phyloP scores from a whole-genome alignment of 2,888 invertebrate genomes.

The Amaurobius ferox region DNA sequence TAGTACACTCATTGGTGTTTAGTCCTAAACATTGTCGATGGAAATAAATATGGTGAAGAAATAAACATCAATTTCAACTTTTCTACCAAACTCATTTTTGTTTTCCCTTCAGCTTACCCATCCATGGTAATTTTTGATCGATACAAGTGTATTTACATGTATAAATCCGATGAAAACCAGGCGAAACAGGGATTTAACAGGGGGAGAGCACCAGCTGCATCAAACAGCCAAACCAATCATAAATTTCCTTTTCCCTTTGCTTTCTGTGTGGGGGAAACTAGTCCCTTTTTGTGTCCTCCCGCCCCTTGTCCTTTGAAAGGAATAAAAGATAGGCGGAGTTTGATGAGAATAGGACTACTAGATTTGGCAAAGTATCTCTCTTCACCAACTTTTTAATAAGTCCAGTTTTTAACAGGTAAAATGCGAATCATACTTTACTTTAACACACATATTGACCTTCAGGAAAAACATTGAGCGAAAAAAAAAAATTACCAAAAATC shows the following conservation, averaged over 20 bases:
- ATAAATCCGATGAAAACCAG: neutral
- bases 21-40: no score
- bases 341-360: neutral
- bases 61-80: no score
- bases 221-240: conserved; percentile 61
- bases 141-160: neutral
- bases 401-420: no score
- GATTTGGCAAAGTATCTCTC: conserved; percentile 30
- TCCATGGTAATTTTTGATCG: neutral
- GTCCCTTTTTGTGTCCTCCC: conserved; percentile 27
- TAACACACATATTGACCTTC: no score
- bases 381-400: no score
- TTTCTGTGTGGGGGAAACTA: conserved; percentile 11
- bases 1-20: no score
- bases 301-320: conserved; percentile 25
- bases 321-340: conserved; percentile 68
- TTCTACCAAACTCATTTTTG: no score
- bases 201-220: conserved; percentile 62
- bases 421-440: no score
- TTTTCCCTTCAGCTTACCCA: no score
- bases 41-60: no score
- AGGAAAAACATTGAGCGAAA: no score
- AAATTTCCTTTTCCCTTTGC: conserved; percentile 59
- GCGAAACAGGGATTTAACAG: conserved; percentile 6
- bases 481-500: no score